Evolutionary conservation across 2,113 vertebrate genomes (phyloP).

Genomic region (Colinus virginianus): DNA sequence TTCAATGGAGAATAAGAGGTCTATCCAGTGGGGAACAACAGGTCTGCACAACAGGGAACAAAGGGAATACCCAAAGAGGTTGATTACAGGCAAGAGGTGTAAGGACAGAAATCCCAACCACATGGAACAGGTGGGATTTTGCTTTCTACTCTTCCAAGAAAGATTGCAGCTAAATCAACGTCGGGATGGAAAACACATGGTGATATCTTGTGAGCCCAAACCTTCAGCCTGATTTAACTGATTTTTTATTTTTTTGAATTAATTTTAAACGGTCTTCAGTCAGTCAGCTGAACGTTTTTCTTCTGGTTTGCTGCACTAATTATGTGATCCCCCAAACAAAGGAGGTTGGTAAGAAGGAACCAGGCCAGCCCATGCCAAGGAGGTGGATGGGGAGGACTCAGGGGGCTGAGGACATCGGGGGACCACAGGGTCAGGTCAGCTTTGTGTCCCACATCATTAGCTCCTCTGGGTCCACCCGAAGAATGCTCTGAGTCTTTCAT

Average conservation of each 20-base stretch:
- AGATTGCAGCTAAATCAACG: background rate
- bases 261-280: background rate
- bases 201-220: fast-evolving
- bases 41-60: too few species aligned
- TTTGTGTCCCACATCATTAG: slow-evolving; percentile 66
- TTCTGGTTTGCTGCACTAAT: fast-evolving
- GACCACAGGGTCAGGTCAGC: background rate
- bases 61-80: background rate
- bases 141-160: background rate
- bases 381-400: background rate
- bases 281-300: background rate
- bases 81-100: background rate
- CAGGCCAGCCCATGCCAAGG: background rate
- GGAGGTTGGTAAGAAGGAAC: background rate
- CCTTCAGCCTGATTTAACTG: background rate
- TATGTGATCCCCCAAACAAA: background rate
- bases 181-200: fast-evolving
- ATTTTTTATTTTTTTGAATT: background rate
- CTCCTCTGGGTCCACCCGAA: background rate
- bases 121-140: background rate
- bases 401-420: background rate
- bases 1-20: too few species aligned
- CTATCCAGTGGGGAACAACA: too few species aligned
- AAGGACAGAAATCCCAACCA: background rate
- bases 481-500: background rate